phyloP scores from a whole-genome alignment of 2,113 vertebrate species.

The Pelusios castaneus region DNA sequence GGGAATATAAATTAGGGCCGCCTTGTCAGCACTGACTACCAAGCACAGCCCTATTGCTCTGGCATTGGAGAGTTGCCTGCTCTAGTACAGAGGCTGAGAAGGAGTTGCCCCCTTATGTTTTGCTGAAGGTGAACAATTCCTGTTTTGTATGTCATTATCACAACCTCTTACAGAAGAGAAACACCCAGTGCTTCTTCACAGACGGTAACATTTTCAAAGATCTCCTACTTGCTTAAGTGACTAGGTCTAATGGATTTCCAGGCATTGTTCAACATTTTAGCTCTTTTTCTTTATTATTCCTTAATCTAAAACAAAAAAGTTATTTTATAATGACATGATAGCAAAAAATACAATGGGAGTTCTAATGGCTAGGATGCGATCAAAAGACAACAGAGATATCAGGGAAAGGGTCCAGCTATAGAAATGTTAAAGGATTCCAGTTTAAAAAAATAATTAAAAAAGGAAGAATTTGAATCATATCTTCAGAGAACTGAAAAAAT shows the following conservation, averaged over 20 bases:
- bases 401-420: neutral
- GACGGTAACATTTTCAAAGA: neutral
- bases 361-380: neutral
- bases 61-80: neutral
- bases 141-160: neutral
- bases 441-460: neutral
- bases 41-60: neutral
- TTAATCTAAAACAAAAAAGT: neutral
- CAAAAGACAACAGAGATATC: neutral
- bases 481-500: neutral
- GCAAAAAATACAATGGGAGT: neutral
- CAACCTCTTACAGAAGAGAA: neutral
- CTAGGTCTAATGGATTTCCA: too few relatives aligned
- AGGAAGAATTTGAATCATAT: neutral
- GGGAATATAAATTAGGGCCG: neutral
- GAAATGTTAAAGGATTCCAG: conserved; percentile 1
- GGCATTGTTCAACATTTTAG: neutral
- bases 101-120: neutral
- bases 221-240: too few relatives aligned
- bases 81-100: neutral
- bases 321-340: neutral
- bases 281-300: neutral
- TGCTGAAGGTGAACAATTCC: neutral
- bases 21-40: neutral
- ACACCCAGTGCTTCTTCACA: fast-evolving